These are phyloP conservation scores for Stomorhina lunata DNA, from an alignment of 2,888 invertebrate species.

Conservation along the genomic window DNA sequence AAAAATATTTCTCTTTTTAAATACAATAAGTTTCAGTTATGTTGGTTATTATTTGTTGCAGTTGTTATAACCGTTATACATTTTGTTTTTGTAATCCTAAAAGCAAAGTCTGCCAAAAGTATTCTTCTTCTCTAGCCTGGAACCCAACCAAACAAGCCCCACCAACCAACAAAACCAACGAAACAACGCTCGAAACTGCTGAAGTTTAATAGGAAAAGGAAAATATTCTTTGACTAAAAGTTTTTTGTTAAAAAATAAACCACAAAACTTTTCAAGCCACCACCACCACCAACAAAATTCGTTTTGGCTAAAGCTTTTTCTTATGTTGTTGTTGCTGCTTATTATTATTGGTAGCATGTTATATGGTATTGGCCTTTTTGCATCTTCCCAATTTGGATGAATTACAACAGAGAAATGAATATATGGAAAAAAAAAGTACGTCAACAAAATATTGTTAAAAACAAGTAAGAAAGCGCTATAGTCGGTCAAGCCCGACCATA, in stretches of 20 bases:
- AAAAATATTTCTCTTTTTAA: background rate
- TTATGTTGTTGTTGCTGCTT: background rate
- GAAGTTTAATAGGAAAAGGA: conserved; percentile 28
- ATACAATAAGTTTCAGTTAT: conserved; percentile 17
- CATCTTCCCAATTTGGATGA: conserved; percentile 18
- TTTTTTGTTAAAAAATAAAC: conserved; percentile 24
- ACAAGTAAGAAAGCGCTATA: too few species aligned
- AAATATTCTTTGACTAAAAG: conserved; percentile 36
- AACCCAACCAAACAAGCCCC: background rate
- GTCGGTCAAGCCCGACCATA: too few species aligned
- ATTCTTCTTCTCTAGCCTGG: conserved; percentile 19
- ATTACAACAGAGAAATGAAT: background rate
- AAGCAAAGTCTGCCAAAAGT: conserved; percentile 47
- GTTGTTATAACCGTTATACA: background rate
- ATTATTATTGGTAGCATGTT: too few species aligned
- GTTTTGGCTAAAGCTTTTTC: background rate
- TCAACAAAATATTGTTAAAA: conserved; percentile 20
- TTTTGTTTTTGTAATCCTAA: conserved; percentile 46
- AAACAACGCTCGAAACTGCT: conserved; percentile 21
- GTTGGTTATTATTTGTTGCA: conserved; percentile 27
- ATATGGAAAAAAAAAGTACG: background rate
- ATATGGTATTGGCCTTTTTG: conserved; percentile 5
- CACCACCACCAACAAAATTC: background rate
- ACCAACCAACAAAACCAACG: conserved; percentile 24
- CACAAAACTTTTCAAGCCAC: conserved; percentile 49